These are phyloP conservation scores for Otocyon megalotis DNA, from an alignment of 2,113 vertebrate species.

Conservation along the genomic window DNA sequence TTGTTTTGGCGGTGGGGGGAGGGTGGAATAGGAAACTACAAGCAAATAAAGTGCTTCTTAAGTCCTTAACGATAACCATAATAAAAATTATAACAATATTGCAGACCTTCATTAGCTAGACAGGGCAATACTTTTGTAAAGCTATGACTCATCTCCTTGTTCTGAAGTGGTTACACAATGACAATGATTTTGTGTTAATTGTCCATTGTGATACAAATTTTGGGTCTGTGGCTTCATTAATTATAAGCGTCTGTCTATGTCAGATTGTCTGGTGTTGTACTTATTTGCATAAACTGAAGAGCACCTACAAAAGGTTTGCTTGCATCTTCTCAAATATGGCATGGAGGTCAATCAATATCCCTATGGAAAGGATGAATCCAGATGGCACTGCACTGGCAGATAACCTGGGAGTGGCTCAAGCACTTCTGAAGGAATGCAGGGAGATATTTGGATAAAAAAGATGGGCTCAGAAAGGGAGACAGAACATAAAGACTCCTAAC, in stretches of 20 bases:
- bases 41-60: neutral
- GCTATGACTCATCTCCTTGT: slow-evolving; percentile 48
- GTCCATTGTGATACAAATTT: slow-evolving; percentile 45
- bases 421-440: neutral
- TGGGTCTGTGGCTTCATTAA: slow-evolving; percentile 41
- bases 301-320: neutral
- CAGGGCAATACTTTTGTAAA: slow-evolving; percentile 2
- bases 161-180: slow-evolving; percentile 43
- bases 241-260: slow-evolving; percentile 41
- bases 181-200: slow-evolving; percentile 44
- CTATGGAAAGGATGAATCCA: neutral
- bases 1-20: neutral
- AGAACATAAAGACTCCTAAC: no score
- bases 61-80: slow-evolving; percentile 42
- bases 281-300: slow-evolving; percentile 42
- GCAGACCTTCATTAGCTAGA: neutral
- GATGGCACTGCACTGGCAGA: neutral
- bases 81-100: slow-evolving; percentile 43
- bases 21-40: neutral
- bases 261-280: slow-evolving; percentile 1
- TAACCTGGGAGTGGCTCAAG: neutral
- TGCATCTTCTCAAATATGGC: slow-evolving; percentile 22
- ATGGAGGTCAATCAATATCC: neutral
- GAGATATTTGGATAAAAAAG: neutral
- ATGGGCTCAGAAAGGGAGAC: neutral